Evolutionary conservation across 2,888 invertebrate species (phyloP).

Genomic region (Ophioninae sp.): DNA sequence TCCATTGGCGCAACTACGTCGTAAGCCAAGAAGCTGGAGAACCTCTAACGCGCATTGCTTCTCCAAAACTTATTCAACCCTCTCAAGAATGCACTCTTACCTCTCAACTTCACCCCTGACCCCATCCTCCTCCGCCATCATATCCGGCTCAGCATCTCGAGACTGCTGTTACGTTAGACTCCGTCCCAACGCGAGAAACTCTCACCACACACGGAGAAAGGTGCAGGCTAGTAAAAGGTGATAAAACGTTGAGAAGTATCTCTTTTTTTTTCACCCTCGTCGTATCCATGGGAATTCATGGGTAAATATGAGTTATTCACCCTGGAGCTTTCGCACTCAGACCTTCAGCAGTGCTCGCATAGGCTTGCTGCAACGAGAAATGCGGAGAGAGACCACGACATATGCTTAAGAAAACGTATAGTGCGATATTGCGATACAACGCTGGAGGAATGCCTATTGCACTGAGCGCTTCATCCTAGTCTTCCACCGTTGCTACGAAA

Average conservation of each 20-base stretch:
- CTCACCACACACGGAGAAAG: neutral
- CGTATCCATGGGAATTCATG: slow-evolving; percentile 67
- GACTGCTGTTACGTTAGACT: slow-evolving; percentile 46
- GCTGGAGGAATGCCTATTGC: slow-evolving; percentile 60
- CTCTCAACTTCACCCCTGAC: neutral
- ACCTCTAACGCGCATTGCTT: slow-evolving; percentile 17
- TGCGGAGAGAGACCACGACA: slow-evolving; percentile 36
- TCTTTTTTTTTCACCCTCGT: slow-evolving; percentile 23
- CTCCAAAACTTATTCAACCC: slow-evolving; percentile 53
- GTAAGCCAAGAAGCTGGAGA: slow-evolving; percentile 29
- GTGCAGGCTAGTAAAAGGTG: slow-evolving; percentile 38
- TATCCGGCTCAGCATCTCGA: slow-evolving; percentile 29
- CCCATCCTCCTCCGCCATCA: neutral
- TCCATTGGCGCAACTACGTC: slow-evolving; percentile 34
- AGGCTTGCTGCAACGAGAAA: slow-evolving; percentile 10
- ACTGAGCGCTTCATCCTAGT: slow-evolving; percentile 19
- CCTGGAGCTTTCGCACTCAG: slow-evolving; percentile 62
- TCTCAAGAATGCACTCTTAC: slow-evolving; percentile 52
- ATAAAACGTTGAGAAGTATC: slow-evolving; percentile 51
- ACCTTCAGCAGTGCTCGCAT: slow-evolving; percentile 41
- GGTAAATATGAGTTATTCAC: slow-evolving; percentile 78
- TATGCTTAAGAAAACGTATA: neutral
- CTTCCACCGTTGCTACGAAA: slow-evolving; percentile 41
- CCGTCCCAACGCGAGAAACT: slow-evolving; percentile 35
- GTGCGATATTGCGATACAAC: slow-evolving; percentile 66